Percentiles rank a stretch among this genome's conserved stretches.
These are phyloP conservation scores for Philopedon plagiatum DNA, from an alignment of 2,888 invertebrate genomes.

Conservation along the genomic window DNA sequence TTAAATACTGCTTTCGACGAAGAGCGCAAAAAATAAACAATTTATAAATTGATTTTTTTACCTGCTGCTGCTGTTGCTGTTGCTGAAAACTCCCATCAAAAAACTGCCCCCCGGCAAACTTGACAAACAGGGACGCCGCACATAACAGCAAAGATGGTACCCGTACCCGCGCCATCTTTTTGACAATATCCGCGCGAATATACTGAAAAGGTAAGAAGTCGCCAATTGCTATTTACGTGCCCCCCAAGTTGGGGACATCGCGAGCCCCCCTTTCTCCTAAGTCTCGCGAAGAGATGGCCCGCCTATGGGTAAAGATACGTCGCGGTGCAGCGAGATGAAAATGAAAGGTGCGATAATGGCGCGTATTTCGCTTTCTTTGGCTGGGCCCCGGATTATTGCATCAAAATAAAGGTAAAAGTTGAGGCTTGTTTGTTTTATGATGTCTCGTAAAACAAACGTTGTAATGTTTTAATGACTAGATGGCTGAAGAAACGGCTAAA, in stretches of 20 bases:
- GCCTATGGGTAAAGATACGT: slow-evolving; percentile 28
- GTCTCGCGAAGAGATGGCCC: slow-evolving; percentile 20
- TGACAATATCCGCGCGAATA: slow-evolving; percentile 29
- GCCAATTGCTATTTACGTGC: slow-evolving; percentile 36
- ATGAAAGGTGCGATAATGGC: slow-evolving; percentile 15
- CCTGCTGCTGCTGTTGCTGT: slow-evolving; percentile 15
- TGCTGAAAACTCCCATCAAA: slow-evolving; percentile 31
- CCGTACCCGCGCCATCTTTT: slow-evolving; percentile 36
- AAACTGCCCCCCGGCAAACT: slow-evolving; percentile 33
- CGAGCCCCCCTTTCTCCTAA: slow-evolving; percentile 28
- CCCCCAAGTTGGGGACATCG: slow-evolving; percentile 18
- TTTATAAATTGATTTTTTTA: background rate
- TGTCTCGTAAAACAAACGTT: background rate
- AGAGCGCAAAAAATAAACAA: too few species aligned
- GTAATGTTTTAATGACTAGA: background rate
- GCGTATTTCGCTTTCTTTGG: slow-evolving; percentile 19
- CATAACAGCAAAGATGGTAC: slow-evolving; percentile 15
- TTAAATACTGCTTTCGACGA: too few species aligned
- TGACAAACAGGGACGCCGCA: slow-evolving; percentile 11
- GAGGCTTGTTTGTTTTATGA: slow-evolving; percentile 29
- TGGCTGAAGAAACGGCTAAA: background rate
- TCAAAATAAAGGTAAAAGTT: slow-evolving; percentile 28
- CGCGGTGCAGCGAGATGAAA: slow-evolving; percentile 13
- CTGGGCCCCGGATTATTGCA: background rate
- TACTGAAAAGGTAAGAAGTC: slow-evolving; percentile 19